Evolutionary conservation across 2,113 vertebrate species (phyloP), one percentile per base, ranked within the genome.

Genomic region (Rhineura floridana): DNA sequence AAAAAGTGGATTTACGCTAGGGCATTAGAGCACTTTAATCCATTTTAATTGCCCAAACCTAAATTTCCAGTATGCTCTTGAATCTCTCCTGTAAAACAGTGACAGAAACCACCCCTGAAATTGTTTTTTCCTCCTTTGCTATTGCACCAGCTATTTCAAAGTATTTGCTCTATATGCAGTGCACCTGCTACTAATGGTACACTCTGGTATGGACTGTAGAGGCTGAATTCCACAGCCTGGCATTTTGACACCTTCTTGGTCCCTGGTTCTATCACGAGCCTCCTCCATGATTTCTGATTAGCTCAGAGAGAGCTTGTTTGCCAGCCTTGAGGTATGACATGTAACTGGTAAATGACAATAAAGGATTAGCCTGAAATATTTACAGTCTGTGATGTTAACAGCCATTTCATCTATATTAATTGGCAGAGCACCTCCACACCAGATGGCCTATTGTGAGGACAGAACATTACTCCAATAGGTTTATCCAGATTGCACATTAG

Each of bases 391-490:
- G 44, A 72, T 4, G 42, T 52, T 88, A 86, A 87, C 85, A 87
- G 86, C 83, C 87, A 65, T 44, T 91, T 50, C 10, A 86, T 86
- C 81, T 81, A 52, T 42, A 87, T 79, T 85, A 84, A 92, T 92
- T 95, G 94, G 95, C 94, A 88, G 5, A 7, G 39, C 1, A 48
- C 91, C 77, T 90, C 87, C 33, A 6, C 48, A 89, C 93, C 96
- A 95, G 96, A 96, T 95, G 95, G 95, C 90, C 80, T 59, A 39
- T 15, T 88, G 92, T 88, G 79, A 88, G 78, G 79, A 90, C 23
- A 82, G 92, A 92, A 85, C 46, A 79, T 81, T 52, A 91, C 15
- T 90, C 91, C 90, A 0, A 0, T 44, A 46, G 67, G 79, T 88
- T 88, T 94, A 82, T 87, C 93, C 93, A 69, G 91, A 94, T 86